Evolutionary conservation across 2,113 vertebrate species (phyloP).

Genomic region (Pteronura brasiliensis): DNA sequence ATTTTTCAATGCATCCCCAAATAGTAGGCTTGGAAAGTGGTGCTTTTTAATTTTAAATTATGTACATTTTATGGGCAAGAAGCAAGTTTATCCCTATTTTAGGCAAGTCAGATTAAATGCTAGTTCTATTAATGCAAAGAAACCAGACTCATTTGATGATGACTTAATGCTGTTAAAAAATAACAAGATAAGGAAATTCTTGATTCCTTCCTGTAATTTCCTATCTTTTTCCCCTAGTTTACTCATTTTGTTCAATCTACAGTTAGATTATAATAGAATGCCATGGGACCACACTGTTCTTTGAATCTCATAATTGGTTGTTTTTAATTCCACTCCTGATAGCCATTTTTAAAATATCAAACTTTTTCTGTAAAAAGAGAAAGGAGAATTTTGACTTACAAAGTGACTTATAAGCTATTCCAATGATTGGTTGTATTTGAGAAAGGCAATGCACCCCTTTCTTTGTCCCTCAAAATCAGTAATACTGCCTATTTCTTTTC

Average conservation of each 20-base stretch:
- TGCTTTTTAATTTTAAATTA: slow-evolving; percentile 61
- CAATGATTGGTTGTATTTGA: not conserved
- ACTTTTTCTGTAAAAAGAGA: not conserved
- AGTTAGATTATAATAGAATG: slow-evolving; percentile 9
- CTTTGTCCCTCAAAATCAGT: not conserved
- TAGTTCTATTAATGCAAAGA: slow-evolving; percentile 46
- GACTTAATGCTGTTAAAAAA: slow-evolving; percentile 40
- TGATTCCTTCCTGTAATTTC: not conserved
- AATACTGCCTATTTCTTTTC: not conserved
- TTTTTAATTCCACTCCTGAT: not conserved
- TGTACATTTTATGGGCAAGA: slow-evolving; percentile 30
- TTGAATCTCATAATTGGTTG: not conserved
- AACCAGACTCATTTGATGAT: not conserved
- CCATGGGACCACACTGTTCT: not conserved
- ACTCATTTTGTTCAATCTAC: slow-evolving; percentile 5
- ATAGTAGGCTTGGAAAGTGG: slow-evolving; percentile 45
- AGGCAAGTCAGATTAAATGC: slow-evolving; percentile 36
- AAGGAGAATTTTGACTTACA: not conserved
- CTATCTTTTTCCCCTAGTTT: not conserved
- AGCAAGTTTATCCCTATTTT: slow-evolving; percentile 34
- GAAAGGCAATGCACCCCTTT: not conserved
- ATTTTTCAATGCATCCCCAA: slow-evolving; percentile 44
- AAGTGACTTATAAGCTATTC: not conserved
- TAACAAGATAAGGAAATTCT: slow-evolving; percentile 11
- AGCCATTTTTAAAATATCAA: not conserved